A percentile compares a stretch with the other conserved stretches of the same genome.
These are phyloP conservation scores for Sipha maydis DNA, from an alignment of 2,888 invertebrate species.

Conservation along the genomic window DNA sequence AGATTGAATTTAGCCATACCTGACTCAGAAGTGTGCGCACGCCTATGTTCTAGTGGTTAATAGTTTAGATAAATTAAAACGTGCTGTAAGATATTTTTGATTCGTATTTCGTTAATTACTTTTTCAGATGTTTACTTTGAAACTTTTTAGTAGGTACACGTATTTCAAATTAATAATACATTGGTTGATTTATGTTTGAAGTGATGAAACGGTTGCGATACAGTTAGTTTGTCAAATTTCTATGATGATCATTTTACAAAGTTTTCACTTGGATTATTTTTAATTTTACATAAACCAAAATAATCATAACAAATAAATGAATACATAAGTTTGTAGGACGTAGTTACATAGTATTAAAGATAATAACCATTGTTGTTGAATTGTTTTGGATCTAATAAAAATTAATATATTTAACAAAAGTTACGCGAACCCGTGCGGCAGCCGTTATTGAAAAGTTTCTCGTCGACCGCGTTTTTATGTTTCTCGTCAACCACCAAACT, in stretches of 20 bases:
- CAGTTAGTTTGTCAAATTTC: not conserved
- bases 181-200: conserved; percentile 32
- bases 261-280: not conserved
- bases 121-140: conserved; percentile 39
- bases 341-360: no score
- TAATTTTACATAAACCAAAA: not conserved
- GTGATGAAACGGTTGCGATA: conserved; percentile 10
- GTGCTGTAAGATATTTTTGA: conserved; percentile 25
- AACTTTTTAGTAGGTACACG: conserved; percentile 6
- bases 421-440: no score
- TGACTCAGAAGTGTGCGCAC: no score
- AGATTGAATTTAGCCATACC: no score
- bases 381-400: no score
- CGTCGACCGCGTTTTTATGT: no score
- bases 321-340: no score
- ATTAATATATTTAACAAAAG: no score
- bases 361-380: no score
- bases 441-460: no score
- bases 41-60: conserved; percentile 37
- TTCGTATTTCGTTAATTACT: conserved; percentile 48
- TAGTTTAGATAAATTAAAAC: conserved; percentile 5
- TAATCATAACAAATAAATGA: no score
- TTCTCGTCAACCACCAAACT: no score
- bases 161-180: conserved; percentile 30
- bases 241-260: not conserved